Percentiles rank a stretch among this genome's conserved stretches.
Conservation (phyloP, 2,888 invertebrate genomes). For the Schizaphis graminum region DNA sequence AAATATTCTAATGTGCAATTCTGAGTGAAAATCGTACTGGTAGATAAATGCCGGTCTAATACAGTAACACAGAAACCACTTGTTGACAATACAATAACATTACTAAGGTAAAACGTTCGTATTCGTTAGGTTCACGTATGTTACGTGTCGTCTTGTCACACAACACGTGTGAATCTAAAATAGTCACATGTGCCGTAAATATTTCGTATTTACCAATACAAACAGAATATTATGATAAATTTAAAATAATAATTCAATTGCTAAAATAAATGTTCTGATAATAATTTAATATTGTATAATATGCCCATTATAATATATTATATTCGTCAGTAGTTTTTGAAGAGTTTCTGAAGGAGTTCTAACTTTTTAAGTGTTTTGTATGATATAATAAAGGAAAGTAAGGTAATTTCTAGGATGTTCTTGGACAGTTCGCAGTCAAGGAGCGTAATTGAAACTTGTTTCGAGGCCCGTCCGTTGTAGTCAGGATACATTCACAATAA, state of each 20-base stretch:
- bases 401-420: background rate
- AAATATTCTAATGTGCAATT: background rate
- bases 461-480: background rate
- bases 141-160: background rate
- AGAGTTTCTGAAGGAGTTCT: background rate
- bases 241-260: background rate
- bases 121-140: background rate
- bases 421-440: background rate
- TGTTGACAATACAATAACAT: constrained; percentile 59
- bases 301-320: background rate
- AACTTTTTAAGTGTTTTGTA: constrained; percentile 4
- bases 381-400: background rate
- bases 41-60: background rate
- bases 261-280: background rate
- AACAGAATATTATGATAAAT: background rate
- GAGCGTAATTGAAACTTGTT: constrained; percentile 41
- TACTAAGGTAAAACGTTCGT: constrained; percentile 4
- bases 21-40: background rate
- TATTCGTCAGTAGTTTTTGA: constrained; percentile 5
- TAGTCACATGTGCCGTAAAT: background rate
- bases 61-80: constrained; percentile 54
- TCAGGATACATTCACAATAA: background rate
- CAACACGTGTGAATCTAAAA: constrained; percentile 12
- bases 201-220: background rate
- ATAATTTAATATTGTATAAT: background rate